Evolutionary conservation across 2,888 invertebrate species (phyloP), one percentile per base, ranked within the genome.

Genomic region (Creontiades dilutus): DNA sequence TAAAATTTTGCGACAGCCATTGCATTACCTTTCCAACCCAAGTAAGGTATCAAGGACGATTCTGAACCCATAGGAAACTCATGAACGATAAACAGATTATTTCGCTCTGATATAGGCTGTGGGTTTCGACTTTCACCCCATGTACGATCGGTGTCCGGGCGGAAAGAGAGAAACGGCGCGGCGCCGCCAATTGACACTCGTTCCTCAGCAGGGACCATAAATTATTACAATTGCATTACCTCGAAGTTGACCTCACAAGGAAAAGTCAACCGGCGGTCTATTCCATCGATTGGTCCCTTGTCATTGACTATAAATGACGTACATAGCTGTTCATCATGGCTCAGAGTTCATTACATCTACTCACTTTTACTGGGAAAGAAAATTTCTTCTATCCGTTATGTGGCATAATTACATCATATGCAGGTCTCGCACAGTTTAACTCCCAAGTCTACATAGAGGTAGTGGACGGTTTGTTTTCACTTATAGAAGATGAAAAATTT

Each of bases 241-340:
- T 37, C 68, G 23, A 12, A 68, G 68, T 68, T 23, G 68, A 68
- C 68, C 68, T 13, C 23, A 23, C 23, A 68, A 12, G 68, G 68
- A 19, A 23, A 27, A 68, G 68, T 68, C 68, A 68, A 68, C 68
- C 68, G 23, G 68, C 23, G 19, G 23, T 23, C 68, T 27, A 27
- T 68, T 68, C 37, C 37, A 68, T 37, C 37, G 37, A 68, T 68
- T 68, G 68, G 27, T 19, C 27, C 12, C 68, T 19, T 23, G 68
- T 68, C 23, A 68, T 23, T 19, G 68, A 68, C 68, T 68, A 68
- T 68, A 68, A 68, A 68, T 27, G 27, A 68, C 68, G 23, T 27
- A 9, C 23, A 0, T 23, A 12, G 12, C 68, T 23, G 68, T 23
- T 68, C 23, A 23, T 68, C 23, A 23, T 23, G 1, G 19, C n/a